These are phyloP conservation scores for Scomber japonicus DNA, from an alignment of 2,113 vertebrate genomes.

Conservation along the genomic window DNA sequence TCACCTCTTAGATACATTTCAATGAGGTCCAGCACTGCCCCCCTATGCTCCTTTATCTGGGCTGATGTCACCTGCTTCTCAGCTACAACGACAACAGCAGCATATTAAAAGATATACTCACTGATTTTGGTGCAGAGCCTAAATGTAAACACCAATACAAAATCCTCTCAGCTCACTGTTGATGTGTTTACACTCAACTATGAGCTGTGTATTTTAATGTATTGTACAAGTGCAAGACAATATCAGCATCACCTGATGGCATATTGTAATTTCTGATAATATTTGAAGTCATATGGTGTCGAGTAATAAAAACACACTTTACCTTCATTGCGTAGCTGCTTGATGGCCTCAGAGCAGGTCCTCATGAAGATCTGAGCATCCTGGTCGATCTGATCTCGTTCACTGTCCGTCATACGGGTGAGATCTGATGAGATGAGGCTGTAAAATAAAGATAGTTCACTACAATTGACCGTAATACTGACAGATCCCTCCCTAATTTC, in stretches of 20 bases:
- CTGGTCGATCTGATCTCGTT: constrained; percentile 98
- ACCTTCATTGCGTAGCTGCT: constrained; percentile 91
- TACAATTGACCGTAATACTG: not conserved
- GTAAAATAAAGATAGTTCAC: constrained; percentile 25
- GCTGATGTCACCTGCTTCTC: constrained; percentile 87
- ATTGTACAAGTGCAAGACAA: not conserved
- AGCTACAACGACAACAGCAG: constrained; percentile 75
- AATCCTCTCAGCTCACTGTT: not conserved
- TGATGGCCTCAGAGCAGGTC: constrained; percentile 95
- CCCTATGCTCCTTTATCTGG: constrained; percentile 93
- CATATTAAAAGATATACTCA: not conserved
- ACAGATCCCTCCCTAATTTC: not conserved
- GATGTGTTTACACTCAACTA: not conserved
- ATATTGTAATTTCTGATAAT: not conserved
- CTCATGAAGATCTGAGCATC: constrained; percentile 97
- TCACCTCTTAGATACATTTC: constrained; percentile 94
- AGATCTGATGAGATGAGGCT: constrained; percentile 93
- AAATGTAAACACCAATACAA: not conserved
- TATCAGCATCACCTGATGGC: not conserved
- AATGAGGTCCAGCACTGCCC: constrained; percentile 91
- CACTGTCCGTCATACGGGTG: constrained; percentile 93
- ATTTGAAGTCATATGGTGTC: not conserved
- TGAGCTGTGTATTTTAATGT: not conserved
- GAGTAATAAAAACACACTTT: constrained; percentile 3
- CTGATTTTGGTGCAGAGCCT: not conserved